These are phyloP conservation scores for Patella vulgata DNA, from an alignment of 1,140 invertebrate species.

Conservation along the genomic window DNA sequence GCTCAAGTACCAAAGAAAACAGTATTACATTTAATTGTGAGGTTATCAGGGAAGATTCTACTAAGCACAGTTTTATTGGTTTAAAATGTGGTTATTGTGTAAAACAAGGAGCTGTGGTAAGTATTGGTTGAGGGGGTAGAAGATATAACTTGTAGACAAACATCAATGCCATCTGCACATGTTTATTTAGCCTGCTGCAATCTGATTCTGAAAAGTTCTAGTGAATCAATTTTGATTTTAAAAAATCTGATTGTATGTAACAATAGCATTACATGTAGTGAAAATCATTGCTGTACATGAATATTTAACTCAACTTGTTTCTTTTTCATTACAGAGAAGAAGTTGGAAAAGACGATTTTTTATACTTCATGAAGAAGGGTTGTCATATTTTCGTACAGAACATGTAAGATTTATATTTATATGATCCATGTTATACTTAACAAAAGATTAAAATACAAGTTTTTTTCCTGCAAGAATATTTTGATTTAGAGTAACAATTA, in stretches of 20 bases:
- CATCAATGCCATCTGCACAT: neutral
- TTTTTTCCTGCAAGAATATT: too few relatives aligned
- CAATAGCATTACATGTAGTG: too few relatives aligned
- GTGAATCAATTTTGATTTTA: too few relatives aligned
- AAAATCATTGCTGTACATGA: too few relatives aligned
- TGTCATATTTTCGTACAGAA: slow-evolving; percentile 25
- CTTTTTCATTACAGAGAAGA: slow-evolving; percentile 25
- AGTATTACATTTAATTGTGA: neutral
- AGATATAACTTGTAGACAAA: neutral
- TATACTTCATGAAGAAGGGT: slow-evolving; percentile 17
- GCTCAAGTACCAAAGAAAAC: neutral
- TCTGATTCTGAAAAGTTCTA: neutral
- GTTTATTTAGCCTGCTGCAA: neutral
- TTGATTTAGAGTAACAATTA: too few relatives aligned
- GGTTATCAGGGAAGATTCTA: slow-evolving; percentile 1
- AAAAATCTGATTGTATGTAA: too few relatives aligned
- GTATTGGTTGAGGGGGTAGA: slow-evolving; percentile 1
- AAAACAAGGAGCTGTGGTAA: slow-evolving; percentile 30
- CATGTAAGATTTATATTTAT: slow-evolving; percentile 12
- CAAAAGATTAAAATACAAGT: too few relatives aligned
- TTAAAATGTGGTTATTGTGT: slow-evolving; percentile 25
- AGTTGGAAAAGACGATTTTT: slow-evolving; percentile 32
- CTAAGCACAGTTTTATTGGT: neutral
- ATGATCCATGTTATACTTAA: too few relatives aligned
- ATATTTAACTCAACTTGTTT: too few relatives aligned